Evolutionary conservation across 2,113 vertebrate species (phyloP).

Genomic region (Labrus mixtus): DNA sequence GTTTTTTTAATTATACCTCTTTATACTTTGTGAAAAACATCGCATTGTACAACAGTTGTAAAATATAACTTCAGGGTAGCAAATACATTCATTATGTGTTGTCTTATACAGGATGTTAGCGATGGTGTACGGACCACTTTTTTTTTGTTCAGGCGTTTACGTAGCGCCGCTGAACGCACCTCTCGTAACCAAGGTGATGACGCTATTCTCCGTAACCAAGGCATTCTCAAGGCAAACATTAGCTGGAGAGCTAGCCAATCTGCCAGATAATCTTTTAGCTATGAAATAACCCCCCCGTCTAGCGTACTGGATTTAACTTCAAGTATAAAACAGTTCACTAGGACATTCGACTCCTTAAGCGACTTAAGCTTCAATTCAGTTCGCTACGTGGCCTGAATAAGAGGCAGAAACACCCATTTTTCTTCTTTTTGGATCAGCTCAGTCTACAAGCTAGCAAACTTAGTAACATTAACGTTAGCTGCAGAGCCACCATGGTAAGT

Average conservation of each 20-base stretch:
- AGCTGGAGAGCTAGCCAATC: conserved; percentile 61
- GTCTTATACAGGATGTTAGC: not conserved
- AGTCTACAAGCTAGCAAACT: conserved; percentile 46
- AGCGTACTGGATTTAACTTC: not conserved
- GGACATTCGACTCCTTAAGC: not conserved
- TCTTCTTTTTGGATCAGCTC: conserved; percentile 21
- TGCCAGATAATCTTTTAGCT: conserved; percentile 60
- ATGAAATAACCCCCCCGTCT: conserved; percentile 27
- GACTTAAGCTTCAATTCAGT: not conserved
- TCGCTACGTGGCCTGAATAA: conserved; percentile 19
- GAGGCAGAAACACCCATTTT: conserved; percentile 24
- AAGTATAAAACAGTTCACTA: not conserved
- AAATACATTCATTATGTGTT: not conserved
- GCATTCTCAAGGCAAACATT: conserved; percentile 68
- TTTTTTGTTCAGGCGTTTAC: not conserved
- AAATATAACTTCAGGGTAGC: not conserved
- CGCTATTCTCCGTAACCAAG: conserved; percentile 76
- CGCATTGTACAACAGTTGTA: not conserved
- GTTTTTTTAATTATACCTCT: too few relatives aligned
- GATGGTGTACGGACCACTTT: fast-evolving
- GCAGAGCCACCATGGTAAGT: conserved; percentile 76
- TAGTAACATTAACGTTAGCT: conserved; percentile 45
- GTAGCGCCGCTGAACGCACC: conserved; percentile 63
- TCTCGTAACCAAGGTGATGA: conserved; percentile 79
- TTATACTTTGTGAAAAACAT: too few relatives aligned